Base-by-base conservation (phyloP, 2,888 invertebrate species). In the Brassicogethes aeneus region DNA sequence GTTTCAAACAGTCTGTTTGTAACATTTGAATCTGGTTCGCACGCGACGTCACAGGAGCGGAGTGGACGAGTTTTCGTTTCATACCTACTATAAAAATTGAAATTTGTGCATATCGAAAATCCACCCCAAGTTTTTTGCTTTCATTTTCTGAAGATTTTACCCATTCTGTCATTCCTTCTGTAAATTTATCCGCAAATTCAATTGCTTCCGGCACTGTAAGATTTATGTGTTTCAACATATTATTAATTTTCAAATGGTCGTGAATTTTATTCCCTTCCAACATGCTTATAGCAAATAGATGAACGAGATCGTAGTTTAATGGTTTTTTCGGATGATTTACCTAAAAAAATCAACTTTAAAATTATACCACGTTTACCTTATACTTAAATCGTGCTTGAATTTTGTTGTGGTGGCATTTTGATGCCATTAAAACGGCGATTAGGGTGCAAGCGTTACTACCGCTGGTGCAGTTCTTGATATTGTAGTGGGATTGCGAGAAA, bases 381-480 rank as follows among this genome's bases (percentile, higher is more conserved):
- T 36, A 54, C 52, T n/a, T n/a, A n/a, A n/a, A n/a, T n/a, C n/a
- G n/a, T n/a, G n/a, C n/a, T n/a, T n/a, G n/a, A 37, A 66, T 55
- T 41, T 63, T 55, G 37, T 57, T 51, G 29, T 53, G 44, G 42
- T 60, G 51, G 44, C 71, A 70, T 50, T 69, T 69, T 37, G 70
- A 62, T 16, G 78, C 77, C 43, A 76, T 63, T 37, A 79, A 64
- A 15, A 78, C 60, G 30, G 74, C 76, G 50, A 79, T 79, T 39
- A 79, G 60, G 1, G 79, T 79, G 48, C 79, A 79, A 3, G 79
- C 79, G 60, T 77, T 74, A 50, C 77, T 78, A 38, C 72, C 76
- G 61, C 58, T 68, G 39, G 61, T 56, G 5, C 43, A 51, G 42
- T 68, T 65, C 51, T 65, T 65, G 41, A 68, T 64, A 42, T 72